phyloP scores from a whole-genome alignment of 2,797 vertebrate genomes.

The Pempheris klunzingeri region DNA sequence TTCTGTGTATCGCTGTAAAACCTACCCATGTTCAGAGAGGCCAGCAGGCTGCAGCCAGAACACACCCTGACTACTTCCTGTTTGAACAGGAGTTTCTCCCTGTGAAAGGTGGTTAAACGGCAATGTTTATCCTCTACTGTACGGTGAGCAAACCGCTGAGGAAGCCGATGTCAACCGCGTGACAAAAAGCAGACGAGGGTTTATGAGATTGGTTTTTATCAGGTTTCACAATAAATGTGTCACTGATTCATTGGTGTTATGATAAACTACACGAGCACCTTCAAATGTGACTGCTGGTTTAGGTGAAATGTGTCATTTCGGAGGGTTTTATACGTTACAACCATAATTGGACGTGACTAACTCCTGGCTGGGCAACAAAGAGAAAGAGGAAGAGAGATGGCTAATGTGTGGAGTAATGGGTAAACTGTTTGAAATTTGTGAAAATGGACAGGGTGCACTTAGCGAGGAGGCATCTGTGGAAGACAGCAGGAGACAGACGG shows the following conservation, averaged over 20 bases:
- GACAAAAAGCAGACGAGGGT: conserved; percentile 18
- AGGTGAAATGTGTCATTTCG: neutral
- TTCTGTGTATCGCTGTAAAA: neutral
- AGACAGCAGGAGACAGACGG: conserved; percentile 40
- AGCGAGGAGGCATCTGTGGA: conserved; percentile 39
- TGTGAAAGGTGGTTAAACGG: conserved; percentile 7
- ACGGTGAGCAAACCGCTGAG: conserved; percentile 15
- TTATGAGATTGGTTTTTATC: conserved; percentile 2
- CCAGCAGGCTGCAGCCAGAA: neutral
- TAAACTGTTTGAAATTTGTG: conserved; percentile 45
- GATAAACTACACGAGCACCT: neutral
- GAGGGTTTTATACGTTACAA: neutral
- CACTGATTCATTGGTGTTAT: neutral
- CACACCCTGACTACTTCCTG: conserved; percentile 24
- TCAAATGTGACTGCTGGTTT: conserved; percentile 1
- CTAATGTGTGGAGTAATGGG: conserved; percentile 40
- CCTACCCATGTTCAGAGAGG: neutral
- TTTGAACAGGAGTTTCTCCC: conserved; percentile 22
- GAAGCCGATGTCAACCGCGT: neutral
- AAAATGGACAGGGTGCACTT: conserved; percentile 46
- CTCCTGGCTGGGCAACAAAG: conserved; percentile 17
- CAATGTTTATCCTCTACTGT: conserved; percentile 22
- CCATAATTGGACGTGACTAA: neutral
- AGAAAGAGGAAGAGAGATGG: neutral
- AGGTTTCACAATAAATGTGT: neutral